Conservation (phyloP, 2,797 vertebrate genomes). For the Coendou prehensilis region DNA sequence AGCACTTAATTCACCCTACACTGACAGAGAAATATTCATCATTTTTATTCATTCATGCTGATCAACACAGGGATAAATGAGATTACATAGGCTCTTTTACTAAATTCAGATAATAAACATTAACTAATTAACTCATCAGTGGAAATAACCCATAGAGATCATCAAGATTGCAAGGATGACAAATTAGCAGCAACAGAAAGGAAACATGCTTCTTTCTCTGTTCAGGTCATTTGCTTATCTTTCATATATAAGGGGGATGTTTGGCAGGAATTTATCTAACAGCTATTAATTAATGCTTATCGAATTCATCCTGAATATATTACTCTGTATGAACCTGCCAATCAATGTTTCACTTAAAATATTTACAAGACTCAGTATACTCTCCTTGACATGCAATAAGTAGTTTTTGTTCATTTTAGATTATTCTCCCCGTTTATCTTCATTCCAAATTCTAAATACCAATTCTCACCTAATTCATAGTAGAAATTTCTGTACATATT, state of each 20-base stretch:
- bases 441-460: neutral
- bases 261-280: slow-evolving; percentile 71
- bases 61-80: slow-evolving; percentile 68
- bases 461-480: neutral
- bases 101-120: slow-evolving; percentile 82
- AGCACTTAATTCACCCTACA: slow-evolving; percentile 77
- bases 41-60: slow-evolving; percentile 41
- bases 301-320: slow-evolving; percentile 59
- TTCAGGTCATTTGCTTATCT: slow-evolving; percentile 69
- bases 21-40: slow-evolving; percentile 66
- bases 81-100: slow-evolving; percentile 78
- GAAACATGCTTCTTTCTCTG: slow-evolving; percentile 62
- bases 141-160: slow-evolving; percentile 82
- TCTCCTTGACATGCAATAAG: neutral
- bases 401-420: slow-evolving; percentile 12
- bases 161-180: slow-evolving; percentile 73
- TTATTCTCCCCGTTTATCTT: slow-evolving; percentile 28
- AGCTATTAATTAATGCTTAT: slow-evolving; percentile 69
- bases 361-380: slow-evolving; percentile 42
- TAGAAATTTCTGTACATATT: slow-evolving; percentile 15
- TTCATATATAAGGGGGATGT: neutral
- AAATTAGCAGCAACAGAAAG: slow-evolving; percentile 67
- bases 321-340: neutral
- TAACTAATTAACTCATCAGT: slow-evolving; percentile 85
- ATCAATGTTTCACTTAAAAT: slow-evolving; percentile 27